These are phyloP conservation scores for Sitophilus oryzae DNA, from an alignment of 1,140 invertebrate species.

Conservation along the genomic window DNA sequence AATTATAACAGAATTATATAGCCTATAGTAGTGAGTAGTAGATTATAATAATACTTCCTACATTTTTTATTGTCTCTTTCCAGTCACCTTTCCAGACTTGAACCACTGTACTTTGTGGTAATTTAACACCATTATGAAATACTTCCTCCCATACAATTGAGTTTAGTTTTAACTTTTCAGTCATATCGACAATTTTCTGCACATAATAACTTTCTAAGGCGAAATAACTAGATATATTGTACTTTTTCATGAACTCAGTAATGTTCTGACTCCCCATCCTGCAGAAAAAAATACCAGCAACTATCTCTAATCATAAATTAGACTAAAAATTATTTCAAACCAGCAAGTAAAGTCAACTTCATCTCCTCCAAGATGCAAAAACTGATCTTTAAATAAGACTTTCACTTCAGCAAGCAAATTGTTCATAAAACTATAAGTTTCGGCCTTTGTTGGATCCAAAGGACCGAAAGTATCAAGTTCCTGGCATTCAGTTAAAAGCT, in stretches of 20 bases:
- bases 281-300: conserved; percentile 28
- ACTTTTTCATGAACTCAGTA: conserved; percentile 60
- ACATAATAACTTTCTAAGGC: conserved; percentile 67
- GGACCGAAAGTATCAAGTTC: conserved; percentile 62
- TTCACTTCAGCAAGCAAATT: conserved; percentile 66
- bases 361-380: conserved; percentile 87
- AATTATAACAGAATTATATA: neutral
- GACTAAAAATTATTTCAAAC: conserved; percentile 43
- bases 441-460: conserved; percentile 63
- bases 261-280: conserved; percentile 73
- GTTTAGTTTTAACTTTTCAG: conserved; percentile 45
- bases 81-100: conserved; percentile 61
- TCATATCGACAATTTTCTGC: conserved; percentile 55
- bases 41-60: conserved; percentile 2
- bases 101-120: conserved; percentile 61
- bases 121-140: conserved; percentile 67
- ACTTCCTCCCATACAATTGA: conserved; percentile 92
- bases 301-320: neutral
- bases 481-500: conserved; percentile 72
- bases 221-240: conserved; percentile 55
- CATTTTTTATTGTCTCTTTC: conserved; percentile 11
- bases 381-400: conserved; percentile 66
- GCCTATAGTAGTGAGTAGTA: too few species aligned
- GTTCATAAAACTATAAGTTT: conserved; percentile 61
- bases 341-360: conserved; percentile 86